Percentiles rank a stretch among this genome's conserved stretches.
Conservation (phyloP, 2,888 invertebrate genomes). For the Limnephilus rhombicus region DNA sequence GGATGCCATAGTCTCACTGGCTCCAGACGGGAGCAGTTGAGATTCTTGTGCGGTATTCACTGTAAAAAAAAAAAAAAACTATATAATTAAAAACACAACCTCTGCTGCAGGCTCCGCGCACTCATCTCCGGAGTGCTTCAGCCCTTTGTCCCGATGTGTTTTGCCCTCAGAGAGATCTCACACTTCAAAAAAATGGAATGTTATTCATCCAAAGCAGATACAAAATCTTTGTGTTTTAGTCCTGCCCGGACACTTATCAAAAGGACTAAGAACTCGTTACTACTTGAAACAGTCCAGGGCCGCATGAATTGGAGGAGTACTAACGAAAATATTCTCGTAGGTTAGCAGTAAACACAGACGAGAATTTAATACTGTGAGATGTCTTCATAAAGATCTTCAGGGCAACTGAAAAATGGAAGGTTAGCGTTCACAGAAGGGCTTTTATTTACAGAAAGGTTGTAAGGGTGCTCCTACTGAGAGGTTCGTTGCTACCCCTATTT, state of each 20-base stretch:
- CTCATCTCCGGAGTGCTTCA: not conserved
- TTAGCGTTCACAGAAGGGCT: not conserved
- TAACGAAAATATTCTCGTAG: too few species aligned
- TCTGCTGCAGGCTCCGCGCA: not conserved
- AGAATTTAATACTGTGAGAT: slow-evolving; percentile 14
- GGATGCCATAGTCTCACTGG: too few species aligned
- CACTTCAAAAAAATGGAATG: not conserved
- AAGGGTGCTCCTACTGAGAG: not conserved
- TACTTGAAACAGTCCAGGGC: slow-evolving; percentile 4
- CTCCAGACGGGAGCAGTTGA: too few species aligned
- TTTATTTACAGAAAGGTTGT: not conserved
- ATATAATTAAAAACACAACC: not conserved
- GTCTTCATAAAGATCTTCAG: slow-evolving; percentile 29
- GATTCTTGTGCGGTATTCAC: too few species aligned
- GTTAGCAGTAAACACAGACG: not conserved
- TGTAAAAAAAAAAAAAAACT: too few species aligned
- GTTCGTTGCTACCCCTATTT: not conserved
- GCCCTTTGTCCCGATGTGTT: not conserved
- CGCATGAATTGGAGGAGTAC: slow-evolving; percentile 14
- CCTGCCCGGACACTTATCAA: not conserved
- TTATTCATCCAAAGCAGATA: not conserved
- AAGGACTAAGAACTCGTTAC: not conserved
- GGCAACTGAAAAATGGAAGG: not conserved
- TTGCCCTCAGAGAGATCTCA: not conserved
- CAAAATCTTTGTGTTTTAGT: not conserved